These are phyloP conservation scores for Drosophila flavopinicola DNA, from an alignment of 2,888 invertebrate genomes.

Conservation along the genomic window DNA sequence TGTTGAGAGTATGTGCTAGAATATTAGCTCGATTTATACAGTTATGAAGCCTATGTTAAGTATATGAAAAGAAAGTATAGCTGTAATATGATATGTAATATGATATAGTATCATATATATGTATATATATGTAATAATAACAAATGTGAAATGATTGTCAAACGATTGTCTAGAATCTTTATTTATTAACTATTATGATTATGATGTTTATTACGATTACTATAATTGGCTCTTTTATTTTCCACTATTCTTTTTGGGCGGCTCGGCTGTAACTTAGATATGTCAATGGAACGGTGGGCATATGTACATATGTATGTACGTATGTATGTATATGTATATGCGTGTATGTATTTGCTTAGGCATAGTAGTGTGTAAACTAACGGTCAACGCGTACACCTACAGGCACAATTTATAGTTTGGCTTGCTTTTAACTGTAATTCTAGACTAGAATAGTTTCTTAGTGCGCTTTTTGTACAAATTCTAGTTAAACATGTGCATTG, in stretches of 20 bases:
- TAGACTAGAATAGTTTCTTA: slow-evolving; percentile 2
- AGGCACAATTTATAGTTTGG: slow-evolving; percentile 15
- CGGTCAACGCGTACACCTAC: slow-evolving; percentile 20
- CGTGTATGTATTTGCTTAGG: slow-evolving; percentile 5
- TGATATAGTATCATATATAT: slow-evolving; percentile 17
- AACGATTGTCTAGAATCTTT: slow-evolving; percentile 54
- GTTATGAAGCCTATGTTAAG: slow-evolving; percentile 7
- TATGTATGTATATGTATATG: neutral
- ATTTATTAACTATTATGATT: slow-evolving; percentile 48
- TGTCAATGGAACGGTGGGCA: neutral
- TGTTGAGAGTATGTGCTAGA: slow-evolving; percentile 28
- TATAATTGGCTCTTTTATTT: slow-evolving; percentile 2
- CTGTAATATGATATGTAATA: slow-evolving; percentile 52
- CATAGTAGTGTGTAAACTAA: slow-evolving; percentile 16
- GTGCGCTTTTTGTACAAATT: slow-evolving; percentile 30
- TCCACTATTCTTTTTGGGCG: neutral
- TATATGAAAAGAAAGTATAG: slow-evolving; percentile 15
- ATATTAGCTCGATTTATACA: slow-evolving; percentile 38
- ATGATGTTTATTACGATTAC: slow-evolving; percentile 19
- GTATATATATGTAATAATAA: slow-evolving; percentile 47
- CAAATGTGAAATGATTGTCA: slow-evolving; percentile 61
- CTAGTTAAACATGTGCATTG: slow-evolving; percentile 1
- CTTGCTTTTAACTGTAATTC: slow-evolving; percentile 18
- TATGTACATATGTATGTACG: neutral
- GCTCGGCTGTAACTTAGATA: too few relatives aligned